phyloP scores from a whole-genome alignment of 2,113 vertebrate species.

The Hippocampus guttulatus region DNA sequence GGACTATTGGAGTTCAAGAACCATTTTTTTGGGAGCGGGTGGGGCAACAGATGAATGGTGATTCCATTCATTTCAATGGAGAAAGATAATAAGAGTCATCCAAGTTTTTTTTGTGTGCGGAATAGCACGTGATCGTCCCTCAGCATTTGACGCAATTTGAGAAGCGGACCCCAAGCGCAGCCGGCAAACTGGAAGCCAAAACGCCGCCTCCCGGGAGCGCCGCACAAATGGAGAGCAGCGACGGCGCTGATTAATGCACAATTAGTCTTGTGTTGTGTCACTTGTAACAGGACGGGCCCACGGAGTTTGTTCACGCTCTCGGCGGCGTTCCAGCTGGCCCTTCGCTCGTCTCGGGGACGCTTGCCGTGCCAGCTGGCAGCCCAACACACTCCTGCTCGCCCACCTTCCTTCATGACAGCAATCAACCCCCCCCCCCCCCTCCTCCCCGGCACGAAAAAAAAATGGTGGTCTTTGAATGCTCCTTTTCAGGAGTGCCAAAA shows the following conservation, averaged over 20 bases:
- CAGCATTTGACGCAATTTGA: not conserved
- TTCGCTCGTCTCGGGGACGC: conserved; percentile 54
- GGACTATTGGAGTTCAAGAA: no score
- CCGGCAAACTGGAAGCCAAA: conserved; percentile 15
- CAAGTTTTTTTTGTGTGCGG: not conserved
- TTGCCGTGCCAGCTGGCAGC: conserved; percentile 71
- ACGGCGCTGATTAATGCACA: conserved; percentile 67
- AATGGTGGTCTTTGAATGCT: conserved; percentile 55
- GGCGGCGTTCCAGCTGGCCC: conserved; percentile 68
- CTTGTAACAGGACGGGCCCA: conserved; percentile 59
- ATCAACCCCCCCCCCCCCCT: conserved; percentile 4
- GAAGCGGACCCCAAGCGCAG: not conserved
- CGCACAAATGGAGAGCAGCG: conserved; percentile 43
- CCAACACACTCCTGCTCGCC: conserved; percentile 48
- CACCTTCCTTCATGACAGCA: conserved; percentile 67
- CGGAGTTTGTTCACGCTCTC: conserved; percentile 65
- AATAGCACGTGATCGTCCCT: not conserved
- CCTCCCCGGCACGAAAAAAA: conserved; percentile 34
- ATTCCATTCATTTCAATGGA: not conserved
- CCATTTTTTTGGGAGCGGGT: no score
- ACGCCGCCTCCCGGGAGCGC: conserved; percentile 26
- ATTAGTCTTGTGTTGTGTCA: conserved; percentile 68
- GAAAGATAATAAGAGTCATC: not conserved
- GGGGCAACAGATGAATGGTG: not conserved
- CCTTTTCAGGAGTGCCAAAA: conserved; percentile 35